Conservation (phyloP, 2,888 invertebrate genomes). For the Drosophila pegasa region DNA sequence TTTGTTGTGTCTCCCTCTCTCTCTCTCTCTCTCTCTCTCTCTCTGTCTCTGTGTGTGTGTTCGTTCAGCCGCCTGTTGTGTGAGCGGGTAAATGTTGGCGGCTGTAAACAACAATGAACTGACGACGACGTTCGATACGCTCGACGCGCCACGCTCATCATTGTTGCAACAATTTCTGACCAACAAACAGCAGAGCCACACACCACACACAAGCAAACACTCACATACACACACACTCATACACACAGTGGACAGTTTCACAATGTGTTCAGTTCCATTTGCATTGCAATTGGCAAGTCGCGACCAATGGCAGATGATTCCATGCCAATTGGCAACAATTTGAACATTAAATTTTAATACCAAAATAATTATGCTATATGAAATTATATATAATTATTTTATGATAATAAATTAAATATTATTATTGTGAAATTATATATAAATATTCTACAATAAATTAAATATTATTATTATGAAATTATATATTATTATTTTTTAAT, state of each 20-base stretch:
- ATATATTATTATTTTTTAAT: too few species aligned
- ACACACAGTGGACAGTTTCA: constrained; percentile 35
- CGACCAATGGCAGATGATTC: constrained; percentile 28
- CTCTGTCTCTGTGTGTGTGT: constrained; percentile 24
- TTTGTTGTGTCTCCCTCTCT: constrained; percentile 30
- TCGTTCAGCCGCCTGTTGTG: constrained; percentile 10
- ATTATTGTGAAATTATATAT: too few species aligned
- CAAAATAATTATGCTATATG: constrained; percentile 1
- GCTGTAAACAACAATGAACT: constrained; percentile 74
- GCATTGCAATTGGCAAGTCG: constrained; percentile 35
- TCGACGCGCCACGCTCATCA: constrained; percentile 34
- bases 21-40: constrained; percentile 10
- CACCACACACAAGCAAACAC: constrained; percentile 22
- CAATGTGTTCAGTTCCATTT: constrained; percentile 21
- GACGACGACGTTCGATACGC: constrained; percentile 53
- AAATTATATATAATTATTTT: too few species aligned
- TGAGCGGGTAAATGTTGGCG: constrained; percentile 40
- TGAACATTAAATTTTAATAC: constrained; percentile 3
- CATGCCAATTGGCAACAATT: constrained; percentile 4
- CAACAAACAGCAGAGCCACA: constrained; percentile 22
- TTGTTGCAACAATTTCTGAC: constrained; percentile 58
- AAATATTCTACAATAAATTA: too few species aligned
- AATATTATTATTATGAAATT: too few species aligned
- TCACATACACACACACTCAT: constrained; percentile 8
- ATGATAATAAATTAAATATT: too few species aligned